Evolutionary conservation across 2,113 vertebrate genomes (phyloP).

Genomic region (Rallus limicola): DNA sequence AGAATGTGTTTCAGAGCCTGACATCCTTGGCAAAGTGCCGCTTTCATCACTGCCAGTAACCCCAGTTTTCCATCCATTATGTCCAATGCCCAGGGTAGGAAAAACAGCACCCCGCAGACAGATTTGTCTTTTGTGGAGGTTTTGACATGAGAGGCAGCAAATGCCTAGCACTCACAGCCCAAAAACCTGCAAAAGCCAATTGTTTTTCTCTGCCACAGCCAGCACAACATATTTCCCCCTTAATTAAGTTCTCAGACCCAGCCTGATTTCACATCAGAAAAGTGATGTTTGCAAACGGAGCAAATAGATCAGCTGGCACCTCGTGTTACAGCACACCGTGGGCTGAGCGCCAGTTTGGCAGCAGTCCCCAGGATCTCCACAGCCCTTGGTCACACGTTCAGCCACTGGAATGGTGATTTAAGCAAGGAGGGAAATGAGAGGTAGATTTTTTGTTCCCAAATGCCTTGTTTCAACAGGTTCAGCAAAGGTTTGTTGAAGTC

Average conservation of each 20-base stretch:
- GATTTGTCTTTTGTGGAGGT: not conserved
- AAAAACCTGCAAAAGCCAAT: not conserved
- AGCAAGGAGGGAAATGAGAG: not conserved
- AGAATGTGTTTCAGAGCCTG: not conserved
- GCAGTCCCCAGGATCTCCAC: not conserved
- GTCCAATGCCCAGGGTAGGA: not conserved
- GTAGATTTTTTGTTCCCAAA: not conserved
- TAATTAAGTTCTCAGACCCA: slow-evolving; percentile 42
- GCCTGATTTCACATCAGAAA: not conserved
- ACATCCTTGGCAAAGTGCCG: not conserved
- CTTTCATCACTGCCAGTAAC: not conserved
- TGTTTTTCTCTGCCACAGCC: slow-evolving; percentile 25
- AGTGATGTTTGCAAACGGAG: slow-evolving; percentile 26
- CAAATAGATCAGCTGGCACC: slow-evolving; percentile 12
- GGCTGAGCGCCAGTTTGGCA: not conserved
- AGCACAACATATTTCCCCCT: not conserved
- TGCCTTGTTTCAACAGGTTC: not conserved
- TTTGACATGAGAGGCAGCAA: not conserved
- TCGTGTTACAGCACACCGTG: not conserved
- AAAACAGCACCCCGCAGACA: not conserved
- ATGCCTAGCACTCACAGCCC: not conserved
- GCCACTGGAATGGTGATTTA: not conserved
- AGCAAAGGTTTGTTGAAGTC: not conserved
- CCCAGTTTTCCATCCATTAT: not conserved
- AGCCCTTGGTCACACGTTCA: not conserved